phyloP scores from a whole-genome alignment of 2,888 invertebrate species.

The Drosophila mimica region DNA sequence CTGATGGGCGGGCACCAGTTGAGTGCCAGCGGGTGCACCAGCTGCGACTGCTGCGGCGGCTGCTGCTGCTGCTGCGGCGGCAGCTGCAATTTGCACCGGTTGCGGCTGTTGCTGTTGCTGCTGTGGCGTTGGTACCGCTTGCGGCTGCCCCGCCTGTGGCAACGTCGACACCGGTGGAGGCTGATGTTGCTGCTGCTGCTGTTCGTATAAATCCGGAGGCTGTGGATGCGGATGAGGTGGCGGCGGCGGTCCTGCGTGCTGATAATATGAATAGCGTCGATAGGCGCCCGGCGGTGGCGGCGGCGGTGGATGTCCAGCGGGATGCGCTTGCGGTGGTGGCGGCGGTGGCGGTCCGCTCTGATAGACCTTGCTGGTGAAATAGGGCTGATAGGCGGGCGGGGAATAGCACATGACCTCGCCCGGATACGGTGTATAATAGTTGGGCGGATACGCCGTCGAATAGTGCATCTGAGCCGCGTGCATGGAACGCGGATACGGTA shows the following conservation, averaged over 20 bases:
- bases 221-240: constrained; percentile 59
- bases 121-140: constrained; percentile 27
- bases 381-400: constrained; percentile 86
- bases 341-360: constrained; percentile 84
- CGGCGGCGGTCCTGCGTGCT: constrained; percentile 66
- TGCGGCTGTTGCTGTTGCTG: constrained; percentile 47
- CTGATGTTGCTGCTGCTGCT: constrained; percentile 53
- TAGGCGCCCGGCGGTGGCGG: constrained; percentile 75
- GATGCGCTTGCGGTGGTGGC: constrained; percentile 79
- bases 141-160: constrained; percentile 10
- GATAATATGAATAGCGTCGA: constrained; percentile 72
- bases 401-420: constrained; percentile 86
- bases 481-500: constrained; percentile 83
- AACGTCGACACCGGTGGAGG: constrained; percentile 49
- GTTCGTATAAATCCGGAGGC: constrained; percentile 83
- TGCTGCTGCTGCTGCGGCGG: constrained; percentile 65
- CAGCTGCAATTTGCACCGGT: constrained; percentile 56
- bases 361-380: constrained; percentile 86
- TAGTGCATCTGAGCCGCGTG: constrained; percentile 85
- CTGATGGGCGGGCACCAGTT: constrained; percentile 85
- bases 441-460: constrained; percentile 84
- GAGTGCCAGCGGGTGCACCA: constrained; percentile 77
- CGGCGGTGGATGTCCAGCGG: constrained; percentile 82
- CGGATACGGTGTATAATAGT: constrained; percentile 84
- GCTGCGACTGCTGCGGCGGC: constrained; percentile 58